Conservation (phyloP, 2,888 invertebrate species). For the Dynastes grantii region DNA sequence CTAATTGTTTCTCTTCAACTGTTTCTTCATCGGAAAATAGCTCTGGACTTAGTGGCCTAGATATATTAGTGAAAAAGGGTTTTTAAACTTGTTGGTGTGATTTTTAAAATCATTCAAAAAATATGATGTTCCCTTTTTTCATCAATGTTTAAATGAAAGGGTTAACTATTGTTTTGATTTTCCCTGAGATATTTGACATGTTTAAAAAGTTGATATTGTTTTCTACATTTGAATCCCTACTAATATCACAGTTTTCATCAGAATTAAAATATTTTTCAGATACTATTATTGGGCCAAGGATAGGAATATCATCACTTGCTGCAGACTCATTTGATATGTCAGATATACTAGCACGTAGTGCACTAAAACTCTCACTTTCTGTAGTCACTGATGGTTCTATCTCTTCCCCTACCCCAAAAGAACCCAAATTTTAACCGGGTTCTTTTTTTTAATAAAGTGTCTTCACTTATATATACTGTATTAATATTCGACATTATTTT, state of each 20-base stretch:
- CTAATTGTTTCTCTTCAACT: slow-evolving; percentile 36
- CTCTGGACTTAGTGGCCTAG: slow-evolving; percentile 72
- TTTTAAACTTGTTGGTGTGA: not conserved
- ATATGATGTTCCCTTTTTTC: not conserved
- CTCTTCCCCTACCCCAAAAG: slow-evolving; percentile 36
- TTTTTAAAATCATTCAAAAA: not conserved
- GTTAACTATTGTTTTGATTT: too few species aligned
- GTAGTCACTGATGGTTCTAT: slow-evolving; percentile 44
- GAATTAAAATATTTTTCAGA: slow-evolving; percentile 18
- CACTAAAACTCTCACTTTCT: slow-evolving; percentile 49
- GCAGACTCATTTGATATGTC: slow-evolving; percentile 47
- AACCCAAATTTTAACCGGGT: too few species aligned
- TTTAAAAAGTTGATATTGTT: slow-evolving; percentile 47
- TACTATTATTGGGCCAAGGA: slow-evolving; percentile 34
- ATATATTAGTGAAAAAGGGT: not conserved
- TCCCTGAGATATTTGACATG: slow-evolving; percentile 15
- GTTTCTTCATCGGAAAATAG: slow-evolving; percentile 78
- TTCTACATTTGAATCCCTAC: slow-evolving; percentile 49
- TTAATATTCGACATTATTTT: slow-evolving; percentile 51
- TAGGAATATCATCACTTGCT: slow-evolving; percentile 31
- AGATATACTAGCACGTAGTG: slow-evolving; percentile 50
- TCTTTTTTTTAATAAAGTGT: slow-evolving; percentile 65
- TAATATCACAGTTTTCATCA: slow-evolving; percentile 43
- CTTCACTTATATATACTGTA: slow-evolving; percentile 64
- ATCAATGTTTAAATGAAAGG: too few species aligned